These are phyloP conservation scores for Procambarus virginalis DNA, from an alignment of 1,140 invertebrate genomes.

Conservation along the genomic window DNA sequence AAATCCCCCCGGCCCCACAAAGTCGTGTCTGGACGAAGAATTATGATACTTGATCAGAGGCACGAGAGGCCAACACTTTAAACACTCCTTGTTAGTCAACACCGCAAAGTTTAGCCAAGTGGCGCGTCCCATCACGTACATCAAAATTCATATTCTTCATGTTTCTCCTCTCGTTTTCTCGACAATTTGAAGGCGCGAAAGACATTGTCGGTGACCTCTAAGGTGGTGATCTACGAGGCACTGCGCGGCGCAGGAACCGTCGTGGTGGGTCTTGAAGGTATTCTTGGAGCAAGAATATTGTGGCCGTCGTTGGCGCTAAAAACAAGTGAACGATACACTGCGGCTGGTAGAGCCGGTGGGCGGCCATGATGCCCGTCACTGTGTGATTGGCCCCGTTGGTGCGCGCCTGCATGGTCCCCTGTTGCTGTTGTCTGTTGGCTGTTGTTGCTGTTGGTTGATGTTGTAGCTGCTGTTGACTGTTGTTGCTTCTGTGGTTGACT, in stretches of 20 bases:
- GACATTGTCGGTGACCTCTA: too few relatives aligned
- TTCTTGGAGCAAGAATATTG: not conserved
- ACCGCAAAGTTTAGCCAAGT: not conserved
- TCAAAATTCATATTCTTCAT: not conserved
- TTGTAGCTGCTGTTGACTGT: too few relatives aligned
- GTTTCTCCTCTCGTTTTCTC: not conserved
- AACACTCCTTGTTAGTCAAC: conserved; percentile 16
- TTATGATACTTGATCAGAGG: conserved; percentile 28
- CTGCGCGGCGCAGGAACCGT: too few relatives aligned
- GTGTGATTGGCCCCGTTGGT: conserved; percentile 20
- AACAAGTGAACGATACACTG: conserved; percentile 6
- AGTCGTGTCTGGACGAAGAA: not conserved
- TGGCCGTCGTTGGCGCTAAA: not conserved
- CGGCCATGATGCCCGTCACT: not conserved
- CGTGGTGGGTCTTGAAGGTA: too few relatives aligned
- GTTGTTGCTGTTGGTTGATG: too few relatives aligned
- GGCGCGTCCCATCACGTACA: not conserved
- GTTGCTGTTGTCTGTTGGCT: too few relatives aligned
- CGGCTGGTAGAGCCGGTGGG: not conserved
- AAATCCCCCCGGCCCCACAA: not conserved
- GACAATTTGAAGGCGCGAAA: too few relatives aligned
- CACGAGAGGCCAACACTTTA: conserved; percentile 17
- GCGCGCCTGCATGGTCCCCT: not conserved
- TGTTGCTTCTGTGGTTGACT: too few relatives aligned
- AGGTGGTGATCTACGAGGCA: too few relatives aligned